Evolutionary conservation across 30 jellyfish, hydroid and myxozoan species (phyloP).

Genomic region (Hydractinia echinata): DNA sequence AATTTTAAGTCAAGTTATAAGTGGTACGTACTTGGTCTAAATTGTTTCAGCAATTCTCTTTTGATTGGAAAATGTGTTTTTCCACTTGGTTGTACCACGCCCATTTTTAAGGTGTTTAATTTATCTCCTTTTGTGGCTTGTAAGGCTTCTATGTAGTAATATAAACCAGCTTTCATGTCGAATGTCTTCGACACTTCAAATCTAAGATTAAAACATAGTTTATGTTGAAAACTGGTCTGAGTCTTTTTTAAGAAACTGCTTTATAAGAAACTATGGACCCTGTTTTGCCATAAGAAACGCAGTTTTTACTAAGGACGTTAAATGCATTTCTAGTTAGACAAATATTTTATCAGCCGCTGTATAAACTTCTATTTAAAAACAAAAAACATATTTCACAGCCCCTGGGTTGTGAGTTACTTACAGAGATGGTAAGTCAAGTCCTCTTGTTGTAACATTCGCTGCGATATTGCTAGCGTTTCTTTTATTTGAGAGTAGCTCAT

Average conservation of each 20-base stretch:
- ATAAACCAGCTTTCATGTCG: conserved; percentile 70
- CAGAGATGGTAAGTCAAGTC: conserved; percentile 1
- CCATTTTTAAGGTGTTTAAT: conserved; percentile 65
- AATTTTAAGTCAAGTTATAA: too few species aligned
- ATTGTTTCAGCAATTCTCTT: conserved; percentile 61
- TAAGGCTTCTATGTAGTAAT: conserved; percentile 89
- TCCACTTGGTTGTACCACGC: conserved; percentile 95
- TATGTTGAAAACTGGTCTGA: neutral
- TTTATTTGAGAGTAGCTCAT: neutral
- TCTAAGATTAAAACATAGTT: conserved; percentile 24
- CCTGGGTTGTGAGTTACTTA: neutral
- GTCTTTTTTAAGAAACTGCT: too few species aligned
- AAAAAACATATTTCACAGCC: neutral
- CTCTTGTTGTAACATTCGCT: neutral
- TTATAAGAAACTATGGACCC: too few species aligned
- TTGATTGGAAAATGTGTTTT: conserved; percentile 78
- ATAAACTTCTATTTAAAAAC: too few species aligned
- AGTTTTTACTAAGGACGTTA: too few species aligned
- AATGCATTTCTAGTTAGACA: too few species aligned
- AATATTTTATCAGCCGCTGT: too few species aligned
- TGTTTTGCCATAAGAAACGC: too few species aligned
- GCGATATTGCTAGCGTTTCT: neutral
- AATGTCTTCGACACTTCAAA: conserved; percentile 73
- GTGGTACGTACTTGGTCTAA: conserved; percentile 76
- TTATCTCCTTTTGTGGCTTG: conserved; percentile 69